Conservation (phyloP, 1,140 invertebrate species). For the Aleiodes sp. region DNA sequence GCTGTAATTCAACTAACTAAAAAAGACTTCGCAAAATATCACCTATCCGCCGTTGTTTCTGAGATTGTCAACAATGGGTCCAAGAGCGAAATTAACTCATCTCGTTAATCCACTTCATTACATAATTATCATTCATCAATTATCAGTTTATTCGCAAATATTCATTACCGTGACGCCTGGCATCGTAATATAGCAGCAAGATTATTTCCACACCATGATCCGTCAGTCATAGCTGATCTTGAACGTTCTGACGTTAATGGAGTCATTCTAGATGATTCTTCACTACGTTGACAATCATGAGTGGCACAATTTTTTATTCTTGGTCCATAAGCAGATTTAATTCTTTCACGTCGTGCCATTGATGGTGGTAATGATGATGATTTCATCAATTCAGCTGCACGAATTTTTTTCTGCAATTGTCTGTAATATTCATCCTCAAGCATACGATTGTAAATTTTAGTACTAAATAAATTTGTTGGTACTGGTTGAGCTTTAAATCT, state of each 20-base stretch:
- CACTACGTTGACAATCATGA: slow-evolving; percentile 51
- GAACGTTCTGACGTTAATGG: slow-evolving; percentile 55
- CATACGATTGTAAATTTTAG: slow-evolving; percentile 76
- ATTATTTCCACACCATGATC: slow-evolving; percentile 71
- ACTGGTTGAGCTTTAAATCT: slow-evolving; percentile 74
- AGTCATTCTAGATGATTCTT: slow-evolving; percentile 50
- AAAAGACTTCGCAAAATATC: too few relatives aligned
- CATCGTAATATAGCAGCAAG: slow-evolving; percentile 76
- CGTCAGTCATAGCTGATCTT: slow-evolving; percentile 60
- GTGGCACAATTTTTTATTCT: slow-evolving; percentile 53
- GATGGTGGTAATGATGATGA: slow-evolving; percentile 74
- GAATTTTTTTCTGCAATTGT: slow-evolving; percentile 73
- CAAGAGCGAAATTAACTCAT: too few relatives aligned
- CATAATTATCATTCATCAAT: too few relatives aligned
- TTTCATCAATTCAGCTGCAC: slow-evolving; percentile 75
- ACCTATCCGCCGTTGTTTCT: too few relatives aligned
- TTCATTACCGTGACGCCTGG: slow-evolving; percentile 69
- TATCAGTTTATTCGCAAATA: too few relatives aligned
- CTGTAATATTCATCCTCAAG: slow-evolving; percentile 76
- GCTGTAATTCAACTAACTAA: too few relatives aligned
- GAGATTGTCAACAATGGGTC: too few relatives aligned
- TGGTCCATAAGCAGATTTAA: slow-evolving; percentile 57
- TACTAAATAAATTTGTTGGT: slow-evolving; percentile 75
- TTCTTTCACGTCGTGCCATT: slow-evolving; percentile 73
- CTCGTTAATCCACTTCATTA: too few relatives aligned